These are phyloP conservation scores for Coregonus ussuriensis DNA, from an alignment of 2,797 vertebrate genomes.

Conservation along the genomic window DNA sequence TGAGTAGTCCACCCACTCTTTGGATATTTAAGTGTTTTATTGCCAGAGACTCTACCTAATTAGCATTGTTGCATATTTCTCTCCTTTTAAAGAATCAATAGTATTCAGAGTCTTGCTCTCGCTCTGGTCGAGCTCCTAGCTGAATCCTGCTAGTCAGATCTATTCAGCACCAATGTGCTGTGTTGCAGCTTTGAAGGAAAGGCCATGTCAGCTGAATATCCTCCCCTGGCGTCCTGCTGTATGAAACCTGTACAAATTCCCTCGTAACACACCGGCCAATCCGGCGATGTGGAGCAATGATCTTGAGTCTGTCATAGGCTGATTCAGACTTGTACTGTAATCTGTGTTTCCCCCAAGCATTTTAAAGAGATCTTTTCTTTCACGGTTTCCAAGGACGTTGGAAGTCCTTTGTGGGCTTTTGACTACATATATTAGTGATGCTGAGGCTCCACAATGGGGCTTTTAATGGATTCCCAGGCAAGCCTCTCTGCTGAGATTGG, in stretches of 20 bases:
- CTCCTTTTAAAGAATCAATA: slow-evolving; percentile 17
- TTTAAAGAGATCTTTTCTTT: slow-evolving; percentile 21
- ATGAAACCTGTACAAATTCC: slow-evolving; percentile 42
- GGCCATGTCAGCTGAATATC: slow-evolving; percentile 1
- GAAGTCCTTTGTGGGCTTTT: slow-evolving; percentile 49
- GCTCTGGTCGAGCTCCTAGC: not conserved
- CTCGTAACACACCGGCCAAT: slow-evolving; percentile 34
- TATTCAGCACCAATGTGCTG: slow-evolving; percentile 20
- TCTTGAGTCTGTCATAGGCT: not conserved
- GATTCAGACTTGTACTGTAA: slow-evolving; percentile 6
- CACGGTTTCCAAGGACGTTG: slow-evolving; percentile 37
- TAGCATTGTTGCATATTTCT: no score
- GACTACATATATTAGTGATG: slow-evolving; percentile 45
- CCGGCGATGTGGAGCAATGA: slow-evolving; percentile 13
- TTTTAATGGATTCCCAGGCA: slow-evolving; percentile 56
- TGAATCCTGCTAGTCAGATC: slow-evolving; percentile 16
- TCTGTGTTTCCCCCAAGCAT: not conserved
- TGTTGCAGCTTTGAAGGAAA: slow-evolving; percentile 15
- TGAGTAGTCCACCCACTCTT: slow-evolving; percentile 29
- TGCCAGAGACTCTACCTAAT: slow-evolving; percentile 11
- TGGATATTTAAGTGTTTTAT: slow-evolving; percentile 33
- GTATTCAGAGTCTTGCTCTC: slow-evolving; percentile 9
- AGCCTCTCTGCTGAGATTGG: slow-evolving; percentile 34
- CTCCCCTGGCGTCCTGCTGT: slow-evolving; percentile 26
- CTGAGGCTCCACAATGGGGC: slow-evolving; percentile 35